These are phyloP conservation scores for Hippolais icterina DNA, from an alignment of 2,113 vertebrate species.

Conservation along the genomic window DNA sequence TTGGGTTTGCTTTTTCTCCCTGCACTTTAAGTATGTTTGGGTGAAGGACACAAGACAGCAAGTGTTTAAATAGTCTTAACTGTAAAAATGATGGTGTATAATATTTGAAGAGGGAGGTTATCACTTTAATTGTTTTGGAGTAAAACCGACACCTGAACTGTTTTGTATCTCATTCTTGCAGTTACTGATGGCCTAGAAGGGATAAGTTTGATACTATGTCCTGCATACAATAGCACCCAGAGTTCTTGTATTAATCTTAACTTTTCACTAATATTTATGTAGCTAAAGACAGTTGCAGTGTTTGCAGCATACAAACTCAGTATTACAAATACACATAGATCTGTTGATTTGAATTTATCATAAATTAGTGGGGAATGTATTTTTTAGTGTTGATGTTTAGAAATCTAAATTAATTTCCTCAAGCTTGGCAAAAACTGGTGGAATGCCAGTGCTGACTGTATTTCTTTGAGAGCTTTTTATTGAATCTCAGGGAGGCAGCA, in stretches of 20 bases:
- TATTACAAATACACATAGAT: not conserved
- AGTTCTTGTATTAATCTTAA: not conserved
- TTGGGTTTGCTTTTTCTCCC: not conserved
- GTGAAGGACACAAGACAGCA: not conserved
- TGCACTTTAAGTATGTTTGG: not conserved
- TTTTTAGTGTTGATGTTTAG: not conserved
- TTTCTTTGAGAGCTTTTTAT: not conserved
- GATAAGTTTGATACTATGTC: not conserved
- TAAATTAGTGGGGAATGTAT: not conserved
- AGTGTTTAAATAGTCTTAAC: not conserved
- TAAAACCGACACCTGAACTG: not conserved
- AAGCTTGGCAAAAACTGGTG: not conserved
- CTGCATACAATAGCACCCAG: not conserved
- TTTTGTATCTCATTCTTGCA: not conserved
- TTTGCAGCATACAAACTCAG: not conserved
- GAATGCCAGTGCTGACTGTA: not conserved
- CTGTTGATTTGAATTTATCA: not conserved
- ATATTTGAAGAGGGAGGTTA: not conserved
- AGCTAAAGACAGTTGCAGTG: not conserved
- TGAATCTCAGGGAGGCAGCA: slow-evolving; percentile 61
- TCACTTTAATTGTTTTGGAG: not conserved
- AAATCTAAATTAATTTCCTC: not conserved
- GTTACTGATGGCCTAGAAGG: not conserved
- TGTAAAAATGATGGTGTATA: not conserved
- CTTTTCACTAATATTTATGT: not conserved